phyloP scores from a whole-genome alignment of 2,113 vertebrate genomes.

The Hippoglossus stenolepis region DNA sequence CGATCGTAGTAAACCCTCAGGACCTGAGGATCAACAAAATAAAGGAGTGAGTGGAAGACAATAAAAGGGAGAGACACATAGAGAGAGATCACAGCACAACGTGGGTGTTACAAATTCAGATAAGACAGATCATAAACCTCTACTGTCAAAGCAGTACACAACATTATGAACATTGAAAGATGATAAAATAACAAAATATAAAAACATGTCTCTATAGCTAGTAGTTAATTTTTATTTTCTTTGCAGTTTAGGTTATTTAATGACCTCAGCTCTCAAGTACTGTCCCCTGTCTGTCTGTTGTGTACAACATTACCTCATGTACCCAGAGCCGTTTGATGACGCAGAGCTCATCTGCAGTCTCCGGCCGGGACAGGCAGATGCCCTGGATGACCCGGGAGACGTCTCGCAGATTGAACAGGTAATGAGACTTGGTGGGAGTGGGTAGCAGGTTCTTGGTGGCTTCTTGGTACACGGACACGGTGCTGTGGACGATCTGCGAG shows the following conservation, averaged over 20 bases:
- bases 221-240: too few relatives aligned
- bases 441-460: slow-evolving; percentile 91
- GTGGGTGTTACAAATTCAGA: background rate
- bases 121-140: background rate
- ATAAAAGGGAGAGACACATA: background rate
- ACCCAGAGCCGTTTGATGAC: slow-evolving; percentile 92
- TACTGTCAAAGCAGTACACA: too few relatives aligned
- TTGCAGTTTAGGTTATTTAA: background rate
- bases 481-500: slow-evolving; percentile 84
- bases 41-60: background rate
- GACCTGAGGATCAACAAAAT: slow-evolving; percentile 78
- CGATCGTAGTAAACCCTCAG: slow-evolving; percentile 93
- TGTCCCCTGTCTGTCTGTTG: background rate
- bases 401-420: slow-evolving; percentile 92
- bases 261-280: background rate
- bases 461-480: slow-evolving; percentile 88
- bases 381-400: slow-evolving; percentile 94
- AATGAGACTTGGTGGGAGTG: slow-evolving; percentile 92
- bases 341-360: slow-evolving; percentile 82
- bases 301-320: slow-evolving; percentile 86
- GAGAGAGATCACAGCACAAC: background rate
- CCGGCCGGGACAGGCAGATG: slow-evolving; percentile 89
- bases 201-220: background rate
- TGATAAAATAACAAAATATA: background rate
- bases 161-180: background rate